Percentiles rank a stretch among this genome's conserved stretches.
phyloP scores from a whole-genome alignment of 2,797 vertebrate species.

The Bufotes viridis region DNA sequence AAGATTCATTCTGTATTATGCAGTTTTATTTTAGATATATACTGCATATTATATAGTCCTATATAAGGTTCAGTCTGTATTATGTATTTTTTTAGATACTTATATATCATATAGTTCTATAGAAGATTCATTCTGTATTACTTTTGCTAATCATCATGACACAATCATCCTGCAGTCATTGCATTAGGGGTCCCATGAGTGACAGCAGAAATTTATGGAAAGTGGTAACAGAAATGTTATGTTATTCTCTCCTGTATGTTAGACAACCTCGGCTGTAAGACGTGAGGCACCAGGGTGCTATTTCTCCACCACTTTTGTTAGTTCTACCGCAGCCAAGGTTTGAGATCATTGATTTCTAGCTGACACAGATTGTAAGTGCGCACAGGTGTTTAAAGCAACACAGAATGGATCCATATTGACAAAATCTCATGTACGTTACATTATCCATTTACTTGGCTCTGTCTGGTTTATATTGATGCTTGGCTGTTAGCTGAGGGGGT shows the following conservation, averaged over 20 bases:
- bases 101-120: too few species aligned
- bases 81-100: too few species aligned
- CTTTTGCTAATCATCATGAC: not conserved
- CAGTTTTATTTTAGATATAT: too few species aligned
- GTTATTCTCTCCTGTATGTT: not conserved
- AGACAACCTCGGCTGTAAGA: not conserved
- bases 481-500: not conserved
- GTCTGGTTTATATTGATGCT: not conserved
- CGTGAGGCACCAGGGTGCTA: not conserved
- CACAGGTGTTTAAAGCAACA: conserved; percentile 4
- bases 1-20: not conserved
- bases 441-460: conserved; percentile 14
- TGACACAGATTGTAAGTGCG: not conserved
- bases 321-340: not conserved
- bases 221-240: too few species aligned
- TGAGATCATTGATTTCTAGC: conserved; percentile 18
- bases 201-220: not conserved
- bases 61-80: too few species aligned
- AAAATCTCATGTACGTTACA: conserved; percentile 11
- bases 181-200: not conserved
- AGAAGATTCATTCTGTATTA: not conserved
- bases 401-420: conserved; percentile 32
- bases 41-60: not conserved
- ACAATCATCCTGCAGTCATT: not conserved
- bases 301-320: not conserved